A percentile compares a stretch with the other conserved stretches of the same genome.
phyloP scores from a whole-genome alignment of 2,113 vertebrate genomes.

The Oxyura jamaicensis region DNA sequence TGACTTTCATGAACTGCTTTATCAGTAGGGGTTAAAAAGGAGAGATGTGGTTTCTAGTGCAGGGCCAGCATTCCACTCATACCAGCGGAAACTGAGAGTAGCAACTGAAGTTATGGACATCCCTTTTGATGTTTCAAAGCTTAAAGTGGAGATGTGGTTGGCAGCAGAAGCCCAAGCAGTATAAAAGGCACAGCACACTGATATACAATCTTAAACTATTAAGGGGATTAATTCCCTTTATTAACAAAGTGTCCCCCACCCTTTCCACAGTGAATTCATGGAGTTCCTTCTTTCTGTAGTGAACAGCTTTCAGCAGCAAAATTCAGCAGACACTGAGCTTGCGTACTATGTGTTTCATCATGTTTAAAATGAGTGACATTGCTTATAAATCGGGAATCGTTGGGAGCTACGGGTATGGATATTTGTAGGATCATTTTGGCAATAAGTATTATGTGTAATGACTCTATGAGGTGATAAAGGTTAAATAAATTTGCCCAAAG shows the following conservation, averaged over 20 bases:
- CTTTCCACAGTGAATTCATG: not conserved
- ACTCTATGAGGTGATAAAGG: not conserved
- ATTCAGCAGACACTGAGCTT: not conserved
- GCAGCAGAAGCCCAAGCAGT: not conserved
- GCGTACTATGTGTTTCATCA: not conserved
- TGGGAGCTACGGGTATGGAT: not conserved
- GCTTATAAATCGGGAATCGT: not conserved
- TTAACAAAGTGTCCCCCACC: not conserved
- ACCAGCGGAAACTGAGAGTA: not conserved
- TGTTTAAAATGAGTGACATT: not conserved
- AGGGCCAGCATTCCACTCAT: constrained; percentile 54
- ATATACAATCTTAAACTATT: constrained; percentile 5
- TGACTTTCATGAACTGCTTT: not conserved
- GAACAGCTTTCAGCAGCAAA: not conserved
- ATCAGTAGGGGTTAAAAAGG: constrained; percentile 1
- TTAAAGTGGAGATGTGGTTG: not conserved
- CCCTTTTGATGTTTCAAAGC: constrained; percentile 52
- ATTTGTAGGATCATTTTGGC: not conserved
- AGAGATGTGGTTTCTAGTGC: not conserved
- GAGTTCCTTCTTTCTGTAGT: not conserved
- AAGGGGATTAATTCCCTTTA: not conserved
- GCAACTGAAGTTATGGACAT: constrained; percentile 11
- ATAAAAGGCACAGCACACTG: not conserved
- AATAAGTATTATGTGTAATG: not conserved
- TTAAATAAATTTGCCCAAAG: not conserved